A percentile compares a stretch with the other conserved stretches of the same genome.
These are phyloP conservation scores for Python bivittatus DNA, from an alignment of 2,113 vertebrate genomes.

Conservation along the genomic window DNA sequence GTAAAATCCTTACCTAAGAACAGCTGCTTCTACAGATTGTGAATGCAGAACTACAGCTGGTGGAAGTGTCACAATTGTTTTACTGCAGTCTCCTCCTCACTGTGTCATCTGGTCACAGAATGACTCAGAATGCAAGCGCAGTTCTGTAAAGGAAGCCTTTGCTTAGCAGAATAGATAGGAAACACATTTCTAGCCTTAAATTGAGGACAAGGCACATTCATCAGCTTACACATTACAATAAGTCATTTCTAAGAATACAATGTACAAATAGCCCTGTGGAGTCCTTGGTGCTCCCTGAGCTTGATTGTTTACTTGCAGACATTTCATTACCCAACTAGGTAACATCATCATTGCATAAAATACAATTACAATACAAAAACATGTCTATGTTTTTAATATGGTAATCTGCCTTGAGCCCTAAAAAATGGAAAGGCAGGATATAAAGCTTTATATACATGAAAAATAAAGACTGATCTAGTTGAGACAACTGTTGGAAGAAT, in stretches of 20 bases:
- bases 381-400: too few relatives aligned
- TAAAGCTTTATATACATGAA: too few relatives aligned
- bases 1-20: slow-evolving; percentile 10
- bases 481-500: too few relatives aligned
- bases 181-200: neutral
- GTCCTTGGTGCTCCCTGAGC: neutral
- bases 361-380: too few relatives aligned
- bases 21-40: accelerated
- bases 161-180: neutral
- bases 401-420: too few relatives aligned
- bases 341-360: too few relatives aligned
- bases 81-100: accelerated
- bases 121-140: neutral
- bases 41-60: neutral
- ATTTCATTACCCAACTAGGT: neutral
- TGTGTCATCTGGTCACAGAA: neutral
- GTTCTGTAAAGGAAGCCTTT: accelerated
- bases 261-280: neutral
- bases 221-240: neutral
- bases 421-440: too few relatives aligned
- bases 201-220: neutral
- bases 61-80: accelerated
- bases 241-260: neutral
- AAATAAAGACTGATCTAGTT: too few relatives aligned
- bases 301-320: neutral